A percentile compares a stretch with the other conserved stretches of the same genome.
phyloP scores from a whole-genome alignment of 1,140 invertebrate genomes.

The Meloidogyne exigua region DNA sequence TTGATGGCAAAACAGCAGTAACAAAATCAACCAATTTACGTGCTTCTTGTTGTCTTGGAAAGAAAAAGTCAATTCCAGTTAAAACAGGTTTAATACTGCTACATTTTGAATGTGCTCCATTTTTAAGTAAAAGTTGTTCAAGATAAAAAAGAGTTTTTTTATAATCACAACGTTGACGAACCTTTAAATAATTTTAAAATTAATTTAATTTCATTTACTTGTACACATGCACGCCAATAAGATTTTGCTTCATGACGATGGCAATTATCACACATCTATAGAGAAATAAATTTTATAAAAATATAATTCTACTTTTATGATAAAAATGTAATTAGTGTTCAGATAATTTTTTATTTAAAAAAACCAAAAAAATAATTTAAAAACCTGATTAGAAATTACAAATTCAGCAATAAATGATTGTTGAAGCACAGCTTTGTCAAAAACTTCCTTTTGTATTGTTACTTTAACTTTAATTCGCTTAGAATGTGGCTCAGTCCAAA shows the following conservation, averaged over 20 bases:
- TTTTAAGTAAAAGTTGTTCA: constrained; percentile 93
- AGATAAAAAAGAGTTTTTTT: constrained; percentile 98
- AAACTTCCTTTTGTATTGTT: constrained; percentile 88
- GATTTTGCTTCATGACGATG: constrained; percentile 94
- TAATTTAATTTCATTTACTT: constrained; percentile 48
- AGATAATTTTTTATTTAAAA: too few relatives aligned
- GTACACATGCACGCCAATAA: constrained; percentile 86
- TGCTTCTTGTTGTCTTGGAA: constrained; percentile 81
- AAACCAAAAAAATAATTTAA: constrained; percentile 1
- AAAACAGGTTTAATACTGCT: constrained; percentile 88
- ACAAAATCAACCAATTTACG: constrained; percentile 94
- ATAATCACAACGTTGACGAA: constrained; percentile 75
- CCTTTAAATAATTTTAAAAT: constrained; percentile 48
- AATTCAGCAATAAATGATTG: constrained; percentile 93
- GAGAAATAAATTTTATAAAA: constrained; percentile 18
- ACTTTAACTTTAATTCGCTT: constrained; percentile 94
- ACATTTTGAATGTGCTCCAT: constrained; percentile 76
- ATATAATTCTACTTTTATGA: too few relatives aligned
- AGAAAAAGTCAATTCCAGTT: constrained; percentile 95
- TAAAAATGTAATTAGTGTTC: too few relatives aligned
- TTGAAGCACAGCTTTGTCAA: constrained; percentile 69
- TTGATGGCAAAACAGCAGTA: constrained; percentile 76
- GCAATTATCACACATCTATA: constrained; percentile 90
- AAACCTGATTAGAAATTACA: constrained; percentile 76
- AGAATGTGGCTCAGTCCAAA: constrained; percentile 99